Evolutionary conservation across 2,888 invertebrate genomes (phyloP).

Genomic region (Aporophyla nigra): DNA sequence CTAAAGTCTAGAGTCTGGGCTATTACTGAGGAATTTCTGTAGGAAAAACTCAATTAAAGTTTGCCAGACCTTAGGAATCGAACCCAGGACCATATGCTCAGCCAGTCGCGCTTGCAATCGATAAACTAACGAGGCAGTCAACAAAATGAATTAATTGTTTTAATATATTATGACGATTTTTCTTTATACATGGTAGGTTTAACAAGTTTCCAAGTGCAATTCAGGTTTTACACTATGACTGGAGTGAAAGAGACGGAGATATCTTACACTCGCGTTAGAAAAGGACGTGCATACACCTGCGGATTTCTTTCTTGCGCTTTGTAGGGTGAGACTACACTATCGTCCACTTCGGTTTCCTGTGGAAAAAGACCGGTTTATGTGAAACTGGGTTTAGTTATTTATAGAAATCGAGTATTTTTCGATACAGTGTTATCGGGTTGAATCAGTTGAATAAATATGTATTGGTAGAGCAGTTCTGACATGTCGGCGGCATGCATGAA

Average conservation of each 20-base stretch:
- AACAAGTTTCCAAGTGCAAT: conserved; percentile 13
- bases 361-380: conserved; percentile 20
- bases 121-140: no score
- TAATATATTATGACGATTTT: background rate
- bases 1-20: no score
- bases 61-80: no score
- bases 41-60: background rate
- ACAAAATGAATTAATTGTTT: background rate
- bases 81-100: background rate
- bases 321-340: conserved; percentile 79
- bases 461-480: background rate
- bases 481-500: background rate
- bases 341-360: conserved; percentile 80
- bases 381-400: conserved; percentile 15
- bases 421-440: background rate
- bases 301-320: conserved; percentile 78
- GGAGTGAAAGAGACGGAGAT: conserved; percentile 55
- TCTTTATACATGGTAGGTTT: conserved; percentile 26
- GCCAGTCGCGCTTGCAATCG: background rate
- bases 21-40: background rate
- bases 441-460: background rate
- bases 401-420: background rate
- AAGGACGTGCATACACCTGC: conserved; percentile 66
- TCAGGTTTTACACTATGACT: conserved; percentile 59
- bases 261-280: conserved; percentile 69